phyloP scores from a whole-genome alignment of 2,113 vertebrate genomes.

The Melanotaenia duboulayi region DNA sequence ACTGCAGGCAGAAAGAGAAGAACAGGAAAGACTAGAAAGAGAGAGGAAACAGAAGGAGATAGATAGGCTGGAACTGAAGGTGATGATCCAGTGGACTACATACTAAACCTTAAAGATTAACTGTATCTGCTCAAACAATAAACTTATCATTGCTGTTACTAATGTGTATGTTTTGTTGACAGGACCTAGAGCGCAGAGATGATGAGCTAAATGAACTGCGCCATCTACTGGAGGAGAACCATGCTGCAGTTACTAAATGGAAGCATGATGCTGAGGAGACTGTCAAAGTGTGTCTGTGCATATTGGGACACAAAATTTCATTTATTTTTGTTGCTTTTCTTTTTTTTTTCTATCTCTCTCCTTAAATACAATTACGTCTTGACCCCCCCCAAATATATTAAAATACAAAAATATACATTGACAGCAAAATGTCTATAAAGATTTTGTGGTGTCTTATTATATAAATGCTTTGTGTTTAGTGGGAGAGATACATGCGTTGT shows the following conservation, averaged over 20 bases:
- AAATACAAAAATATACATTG: too few species aligned
- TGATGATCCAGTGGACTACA: constrained; percentile 46
- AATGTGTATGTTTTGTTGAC: neutral
- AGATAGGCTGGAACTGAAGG: constrained; percentile 85
- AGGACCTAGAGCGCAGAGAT: constrained; percentile 84
- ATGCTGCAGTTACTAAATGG: constrained; percentile 78
- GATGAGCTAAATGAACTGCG: constrained; percentile 86
- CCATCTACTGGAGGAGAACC: constrained; percentile 82
- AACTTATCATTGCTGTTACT: too few species aligned
- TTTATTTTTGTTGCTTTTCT: too few species aligned
- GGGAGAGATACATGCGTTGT: constrained; percentile 88
- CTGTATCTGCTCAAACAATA: neutral
- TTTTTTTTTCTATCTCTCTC: too few species aligned
- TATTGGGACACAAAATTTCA: neutral
- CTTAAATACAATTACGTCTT: too few species aligned
- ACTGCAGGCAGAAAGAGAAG: constrained; percentile 81
- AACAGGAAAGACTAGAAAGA: constrained; percentile 81
- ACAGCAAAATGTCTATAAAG: too few species aligned
- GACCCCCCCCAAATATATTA: too few species aligned
- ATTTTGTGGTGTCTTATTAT: neutral
- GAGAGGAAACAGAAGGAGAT: constrained; percentile 80
- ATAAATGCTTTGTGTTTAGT: constrained; percentile 78
- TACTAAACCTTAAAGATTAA: neutral
- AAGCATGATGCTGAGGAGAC: constrained; percentile 72
- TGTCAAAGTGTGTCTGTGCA: constrained; percentile 78